These are phyloP conservation scores for Trididemnum miniatum DNA, from an alignment of 23 tunicate species.

Conservation along the genomic window DNA sequence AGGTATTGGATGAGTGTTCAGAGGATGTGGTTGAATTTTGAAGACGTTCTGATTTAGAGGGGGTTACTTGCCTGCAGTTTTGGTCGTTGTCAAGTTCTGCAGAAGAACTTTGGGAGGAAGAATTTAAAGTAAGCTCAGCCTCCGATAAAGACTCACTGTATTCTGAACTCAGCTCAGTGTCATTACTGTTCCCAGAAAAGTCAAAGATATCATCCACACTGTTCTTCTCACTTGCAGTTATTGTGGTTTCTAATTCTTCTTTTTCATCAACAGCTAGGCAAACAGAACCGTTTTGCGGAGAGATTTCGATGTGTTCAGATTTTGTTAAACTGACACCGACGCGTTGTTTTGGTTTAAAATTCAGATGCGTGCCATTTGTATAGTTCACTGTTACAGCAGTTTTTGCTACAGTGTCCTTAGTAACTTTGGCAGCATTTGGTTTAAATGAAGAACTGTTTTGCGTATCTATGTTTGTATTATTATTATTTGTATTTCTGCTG, in stretches of 20 bases:
- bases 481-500: slow-evolving; percentile 9
- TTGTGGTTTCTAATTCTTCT: neutral
- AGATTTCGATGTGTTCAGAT: neutral
- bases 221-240: too few species aligned
- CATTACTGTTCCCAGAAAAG: neutral
- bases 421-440: neutral
- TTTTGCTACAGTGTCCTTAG: neutral
- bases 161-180: slow-evolving; percentile 10
- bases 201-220: too few species aligned
- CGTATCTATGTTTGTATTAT: neutral
- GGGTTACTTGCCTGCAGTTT: too few species aligned
- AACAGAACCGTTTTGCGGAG: neutral
- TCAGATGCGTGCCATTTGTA: neutral
- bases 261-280: neutral
- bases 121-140: slow-evolving; percentile 1
- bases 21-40: too few species aligned
- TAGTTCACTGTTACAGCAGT: neutral
- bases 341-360: neutral
- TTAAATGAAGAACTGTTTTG: neutral
- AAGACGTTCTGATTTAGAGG: too few species aligned
- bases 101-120: neutral
- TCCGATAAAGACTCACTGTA: neutral
- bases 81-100: too few species aligned
- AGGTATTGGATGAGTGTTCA: too few species aligned
- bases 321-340: neutral